Conservation (phyloP, 2,888 invertebrate species). For the Sinotaia quadrata region DNA sequence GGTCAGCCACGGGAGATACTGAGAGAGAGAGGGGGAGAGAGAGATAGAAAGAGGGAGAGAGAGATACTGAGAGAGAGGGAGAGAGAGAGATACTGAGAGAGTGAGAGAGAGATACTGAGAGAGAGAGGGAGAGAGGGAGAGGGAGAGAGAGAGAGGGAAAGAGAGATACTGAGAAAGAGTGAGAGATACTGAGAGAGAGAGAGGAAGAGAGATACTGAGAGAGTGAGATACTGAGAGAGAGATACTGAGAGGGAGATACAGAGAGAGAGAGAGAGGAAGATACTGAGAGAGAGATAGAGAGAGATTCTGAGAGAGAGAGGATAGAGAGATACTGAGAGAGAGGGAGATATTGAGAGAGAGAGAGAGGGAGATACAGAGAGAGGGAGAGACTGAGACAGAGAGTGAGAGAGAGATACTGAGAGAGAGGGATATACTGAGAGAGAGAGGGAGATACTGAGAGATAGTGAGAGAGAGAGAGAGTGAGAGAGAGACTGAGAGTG, state of each 20-base stretch:
- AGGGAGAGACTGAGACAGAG: not conserved
- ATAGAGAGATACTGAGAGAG: conserved; percentile 1
- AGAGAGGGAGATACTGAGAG: conserved; percentile 3
- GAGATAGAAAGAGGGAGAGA: not conserved
- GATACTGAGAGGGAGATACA: too few relatives aligned
- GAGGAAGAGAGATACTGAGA: not conserved
- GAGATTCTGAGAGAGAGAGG: conserved; percentile 4
- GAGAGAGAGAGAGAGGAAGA: not conserved
- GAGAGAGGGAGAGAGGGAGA: not conserved
- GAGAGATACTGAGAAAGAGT: not conserved
- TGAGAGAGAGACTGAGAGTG: not conserved
- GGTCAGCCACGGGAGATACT: too few relatives aligned
- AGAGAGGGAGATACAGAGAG: not conserved
- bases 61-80: not conserved
- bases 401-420: conserved; percentile 3
- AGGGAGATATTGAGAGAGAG: not conserved
- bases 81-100: not conserved
- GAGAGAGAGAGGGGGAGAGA: conserved; percentile 1
- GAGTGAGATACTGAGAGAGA: too few relatives aligned
- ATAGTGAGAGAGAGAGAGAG: not conserved
- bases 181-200: not conserved
- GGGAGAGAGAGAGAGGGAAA: not conserved
- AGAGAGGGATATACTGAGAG: not conserved
- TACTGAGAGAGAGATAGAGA: not conserved
- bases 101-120: conserved; percentile 3